These are phyloP conservation scores for Microctenopoma stevenorrisi DNA, from an alignment of 2,797 vertebrate genomes.

Conservation along the genomic window DNA sequence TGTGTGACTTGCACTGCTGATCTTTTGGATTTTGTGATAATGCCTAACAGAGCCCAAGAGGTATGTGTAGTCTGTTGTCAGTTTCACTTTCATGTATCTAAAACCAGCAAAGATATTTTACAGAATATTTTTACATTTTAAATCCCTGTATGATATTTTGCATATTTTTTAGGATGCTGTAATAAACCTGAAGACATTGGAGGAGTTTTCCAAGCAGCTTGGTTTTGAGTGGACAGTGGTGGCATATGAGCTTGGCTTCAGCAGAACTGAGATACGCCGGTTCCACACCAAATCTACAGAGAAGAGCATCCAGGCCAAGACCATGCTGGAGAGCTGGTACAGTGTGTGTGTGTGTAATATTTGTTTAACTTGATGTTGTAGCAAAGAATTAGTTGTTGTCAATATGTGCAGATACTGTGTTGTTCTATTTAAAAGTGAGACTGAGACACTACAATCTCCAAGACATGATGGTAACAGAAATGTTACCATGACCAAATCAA, in stretches of 20 bases:
- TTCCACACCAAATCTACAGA: slow-evolving; percentile 80
- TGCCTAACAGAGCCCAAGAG: slow-evolving; percentile 88
- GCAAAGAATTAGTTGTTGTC: background rate
- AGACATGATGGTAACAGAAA: too few species aligned
- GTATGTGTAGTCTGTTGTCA: slow-evolving; percentile 62
- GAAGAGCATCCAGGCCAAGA: slow-evolving; percentile 81
- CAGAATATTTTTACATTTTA: background rate
- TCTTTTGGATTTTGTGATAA: slow-evolving; percentile 65
- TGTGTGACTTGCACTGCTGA: slow-evolving; percentile 9
- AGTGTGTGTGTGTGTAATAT: slow-evolving; percentile 11
- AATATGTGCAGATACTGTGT: background rate
- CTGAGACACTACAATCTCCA: too few species aligned
- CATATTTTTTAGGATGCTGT: slow-evolving; percentile 82
- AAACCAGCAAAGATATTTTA: background rate
- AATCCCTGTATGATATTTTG: background rate
- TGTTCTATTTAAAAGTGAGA: background rate
- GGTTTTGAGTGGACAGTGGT: slow-evolving; percentile 86
- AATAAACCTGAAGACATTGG: slow-evolving; percentile 85
- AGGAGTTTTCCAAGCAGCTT: slow-evolving; percentile 82
- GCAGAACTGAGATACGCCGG: slow-evolving; percentile 78
- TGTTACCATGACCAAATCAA: too few species aligned
- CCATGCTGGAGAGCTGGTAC: slow-evolving; percentile 87
- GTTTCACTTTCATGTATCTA: background rate
- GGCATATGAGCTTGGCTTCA: slow-evolving; percentile 85
- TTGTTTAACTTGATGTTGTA: background rate